Conservation (phyloP, 2,888 invertebrate species). For the Lasioglossum oenotherae region DNA sequence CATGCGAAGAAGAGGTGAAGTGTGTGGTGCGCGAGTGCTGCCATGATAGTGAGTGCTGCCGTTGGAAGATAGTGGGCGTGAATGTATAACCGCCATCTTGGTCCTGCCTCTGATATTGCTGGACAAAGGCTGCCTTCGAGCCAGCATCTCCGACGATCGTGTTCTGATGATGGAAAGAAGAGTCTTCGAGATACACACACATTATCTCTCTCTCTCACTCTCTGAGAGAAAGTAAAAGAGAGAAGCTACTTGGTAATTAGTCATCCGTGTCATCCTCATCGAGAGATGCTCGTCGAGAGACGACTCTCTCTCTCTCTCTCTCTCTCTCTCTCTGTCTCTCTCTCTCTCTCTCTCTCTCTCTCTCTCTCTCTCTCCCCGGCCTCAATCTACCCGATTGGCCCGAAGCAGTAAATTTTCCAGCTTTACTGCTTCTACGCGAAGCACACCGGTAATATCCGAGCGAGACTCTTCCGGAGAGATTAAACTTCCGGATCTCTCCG, state of each 20-base stretch:
- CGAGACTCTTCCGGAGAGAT: conserved; percentile 29
- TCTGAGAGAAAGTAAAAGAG: background rate
- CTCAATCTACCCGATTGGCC: conserved; percentile 31
- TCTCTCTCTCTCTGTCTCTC: background rate
- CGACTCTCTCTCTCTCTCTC: background rate
- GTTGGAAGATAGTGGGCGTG: background rate
- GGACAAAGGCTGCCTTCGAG: conserved; percentile 25
- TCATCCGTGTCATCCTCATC: conserved; percentile 20
- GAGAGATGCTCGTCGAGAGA: too few species aligned
- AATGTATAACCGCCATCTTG: conserved; percentile 3
- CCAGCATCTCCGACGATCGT: background rate
- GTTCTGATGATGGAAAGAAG: background rate
- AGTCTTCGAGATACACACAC: background rate
- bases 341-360: too few species aligned
- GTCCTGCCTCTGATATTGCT: conserved; percentile 10
- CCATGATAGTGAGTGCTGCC: conserved; percentile 8
- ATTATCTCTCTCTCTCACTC: background rate
- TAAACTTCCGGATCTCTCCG: conserved; percentile 20
- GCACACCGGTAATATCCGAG: conserved; percentile 37
- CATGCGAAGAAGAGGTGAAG: background rate
- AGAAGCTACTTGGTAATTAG: conserved; percentile 41
- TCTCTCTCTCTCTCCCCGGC: background rate
- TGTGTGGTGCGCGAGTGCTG: conserved; percentile 10
- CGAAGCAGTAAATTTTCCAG: conserved; percentile 43
- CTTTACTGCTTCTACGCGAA: conserved; percentile 31